Evolutionary conservation across 2,113 vertebrate genomes (phyloP).

Genomic region (Jaculus jaculus): DNA sequence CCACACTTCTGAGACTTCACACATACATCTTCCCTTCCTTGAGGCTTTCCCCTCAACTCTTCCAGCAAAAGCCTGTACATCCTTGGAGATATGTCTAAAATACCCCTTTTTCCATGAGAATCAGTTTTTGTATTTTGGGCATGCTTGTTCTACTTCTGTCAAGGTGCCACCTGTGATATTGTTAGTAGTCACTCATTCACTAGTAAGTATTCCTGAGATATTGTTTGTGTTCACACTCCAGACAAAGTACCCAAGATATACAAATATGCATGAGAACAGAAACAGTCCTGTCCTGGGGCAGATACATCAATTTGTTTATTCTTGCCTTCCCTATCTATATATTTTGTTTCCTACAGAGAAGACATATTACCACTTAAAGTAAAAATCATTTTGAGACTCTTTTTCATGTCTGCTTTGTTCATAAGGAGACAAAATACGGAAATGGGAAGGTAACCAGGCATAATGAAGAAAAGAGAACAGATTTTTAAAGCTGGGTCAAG

Average conservation of each 20-base stretch:
- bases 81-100: not conserved
- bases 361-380: not conserved
- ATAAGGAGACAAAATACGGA: not conserved
- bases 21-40: not conserved
- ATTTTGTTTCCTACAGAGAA: slow-evolving; percentile 1
- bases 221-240: not conserved
- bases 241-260: not conserved
- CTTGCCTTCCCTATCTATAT: not conserved
- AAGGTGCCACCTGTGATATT: not conserved
- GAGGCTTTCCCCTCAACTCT: not conserved
- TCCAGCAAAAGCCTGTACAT: not conserved
- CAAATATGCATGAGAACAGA: not conserved
- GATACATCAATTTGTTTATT: not conserved
- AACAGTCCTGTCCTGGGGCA: not conserved
- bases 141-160: too few relatives aligned
- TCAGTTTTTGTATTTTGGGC: not conserved
- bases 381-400: not conserved
- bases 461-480: not conserved
- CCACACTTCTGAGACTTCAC: not conserved
- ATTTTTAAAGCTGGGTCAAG: not conserved
- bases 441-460: not conserved
- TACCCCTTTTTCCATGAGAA: not conserved
- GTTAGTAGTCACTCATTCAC: not conserved
- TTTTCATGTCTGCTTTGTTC: not conserved
- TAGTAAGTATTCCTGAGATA: not conserved